A percentile compares a stretch with the other conserved stretches of the same genome.
phyloP scores from a whole-genome alignment of 30 jellyfish, hydroid and myxozoan genomes.

The Rhopilema esculentum region DNA sequence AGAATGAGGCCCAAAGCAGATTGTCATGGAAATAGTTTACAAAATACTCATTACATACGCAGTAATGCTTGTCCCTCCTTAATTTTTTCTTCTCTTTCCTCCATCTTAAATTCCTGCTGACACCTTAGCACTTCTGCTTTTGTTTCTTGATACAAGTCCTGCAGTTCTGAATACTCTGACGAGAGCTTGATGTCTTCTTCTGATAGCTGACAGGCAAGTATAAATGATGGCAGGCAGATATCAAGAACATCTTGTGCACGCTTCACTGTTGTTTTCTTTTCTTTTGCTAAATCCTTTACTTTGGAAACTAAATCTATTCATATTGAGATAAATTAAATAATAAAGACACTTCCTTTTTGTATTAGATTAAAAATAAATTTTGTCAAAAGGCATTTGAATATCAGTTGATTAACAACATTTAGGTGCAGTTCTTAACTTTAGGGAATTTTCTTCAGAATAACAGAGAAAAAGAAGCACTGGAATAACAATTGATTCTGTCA shows the following conservation, averaged over 20 bases:
- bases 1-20: not conserved
- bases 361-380: no score
- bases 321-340: no score
- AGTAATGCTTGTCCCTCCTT: slow-evolving; percentile 51
- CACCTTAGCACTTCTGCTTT: slow-evolving; percentile 15
- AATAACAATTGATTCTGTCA: not conserved
- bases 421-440: not conserved
- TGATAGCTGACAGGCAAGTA: slow-evolving; percentile 43
- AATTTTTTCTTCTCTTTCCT: slow-evolving; percentile 24
- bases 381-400: no score
- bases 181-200: slow-evolving; percentile 41
- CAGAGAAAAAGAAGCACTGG: not conserved
- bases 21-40: not conserved
- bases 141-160: slow-evolving; percentile 46
- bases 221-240: slow-evolving; percentile 37
- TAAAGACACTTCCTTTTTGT: no score
- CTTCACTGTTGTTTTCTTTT: slow-evolving; percentile 59
- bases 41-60: slow-evolving; percentile 11
- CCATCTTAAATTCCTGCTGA: slow-evolving; percentile 62
- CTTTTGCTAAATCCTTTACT: slow-evolving; percentile 33
- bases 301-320: slow-evolving; percentile 10
- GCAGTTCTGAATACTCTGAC: slow-evolving; percentile 30
- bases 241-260: slow-evolving; percentile 65
- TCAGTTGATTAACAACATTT: not conserved
- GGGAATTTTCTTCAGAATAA: not conserved